These are phyloP conservation scores for Phataginus tetradactyla DNA, from an alignment of 2,797 vertebrate genomes.

Conservation along the genomic window DNA sequence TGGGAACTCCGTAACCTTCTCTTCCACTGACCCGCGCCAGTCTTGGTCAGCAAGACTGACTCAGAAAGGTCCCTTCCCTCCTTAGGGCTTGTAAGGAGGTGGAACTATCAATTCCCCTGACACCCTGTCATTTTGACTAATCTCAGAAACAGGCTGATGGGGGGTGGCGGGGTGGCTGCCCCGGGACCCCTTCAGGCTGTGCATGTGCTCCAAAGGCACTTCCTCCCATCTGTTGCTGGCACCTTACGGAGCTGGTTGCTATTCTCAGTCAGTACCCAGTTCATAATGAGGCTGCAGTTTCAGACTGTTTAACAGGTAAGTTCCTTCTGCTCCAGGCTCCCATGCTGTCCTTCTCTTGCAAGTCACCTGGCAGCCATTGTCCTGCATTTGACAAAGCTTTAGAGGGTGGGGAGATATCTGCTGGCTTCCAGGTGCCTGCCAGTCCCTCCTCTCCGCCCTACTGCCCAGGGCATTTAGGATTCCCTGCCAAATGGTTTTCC, in stretches of 20 bases:
- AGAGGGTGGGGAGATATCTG: background rate
- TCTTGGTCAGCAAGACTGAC: background rate
- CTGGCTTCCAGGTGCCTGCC: accelerated
- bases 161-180: background rate
- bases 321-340: background rate
- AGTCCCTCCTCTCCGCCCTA: background rate
- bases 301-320: background rate
- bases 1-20: background rate
- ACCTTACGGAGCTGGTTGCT: background rate
- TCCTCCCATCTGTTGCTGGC: accelerated
- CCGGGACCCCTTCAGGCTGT: accelerated
- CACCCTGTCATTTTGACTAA: background rate
- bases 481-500: too few species aligned
- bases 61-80: background rate
- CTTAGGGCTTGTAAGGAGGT: background rate
- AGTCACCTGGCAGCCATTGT: background rate
- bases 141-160: background rate
- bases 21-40: background rate
- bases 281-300: background rate
- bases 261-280: background rate
- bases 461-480: background rate
- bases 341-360: background rate
- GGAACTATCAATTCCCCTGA: background rate
- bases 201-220: background rate
- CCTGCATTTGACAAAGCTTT: too few species aligned